phyloP scores from a whole-genome alignment of 1,140 invertebrate genomes.

The Archegozetes longisetosus region DNA sequence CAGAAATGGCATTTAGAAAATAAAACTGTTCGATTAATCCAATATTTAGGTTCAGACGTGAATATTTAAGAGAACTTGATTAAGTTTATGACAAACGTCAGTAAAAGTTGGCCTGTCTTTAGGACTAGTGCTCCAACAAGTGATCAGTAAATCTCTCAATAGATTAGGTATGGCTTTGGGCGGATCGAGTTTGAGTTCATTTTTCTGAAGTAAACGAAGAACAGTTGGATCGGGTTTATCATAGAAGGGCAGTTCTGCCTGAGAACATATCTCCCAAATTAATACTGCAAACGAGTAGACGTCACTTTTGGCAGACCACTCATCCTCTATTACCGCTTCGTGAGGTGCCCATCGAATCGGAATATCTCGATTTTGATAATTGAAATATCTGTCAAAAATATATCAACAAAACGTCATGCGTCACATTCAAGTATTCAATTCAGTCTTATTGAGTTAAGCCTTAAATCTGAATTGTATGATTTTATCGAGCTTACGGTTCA shows the following conservation, averaged over 20 bases:
- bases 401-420: no score
- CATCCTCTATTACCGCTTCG: slow-evolving; percentile 74
- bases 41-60: no score
- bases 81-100: no score
- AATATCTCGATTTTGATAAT: slow-evolving; percentile 37
- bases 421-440: no score
- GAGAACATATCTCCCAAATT: slow-evolving; percentile 77
- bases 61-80: no score
- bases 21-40: no score
- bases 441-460: no score
- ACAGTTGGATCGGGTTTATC: slow-evolving; percentile 14
- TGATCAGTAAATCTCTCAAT: background rate
- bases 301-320: slow-evolving; percentile 83
- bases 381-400: no score
- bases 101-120: no score
- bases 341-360: slow-evolving; percentile 71
- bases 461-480: no score
- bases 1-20: no score
- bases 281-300: slow-evolving; percentile 78
- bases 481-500: no score
- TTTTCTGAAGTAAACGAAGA: slow-evolving; percentile 5
- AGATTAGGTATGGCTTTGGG: background rate
- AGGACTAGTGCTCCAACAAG: background rate
- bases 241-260: slow-evolving; percentile 53
- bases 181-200: slow-evolving; percentile 1